Conservation (phyloP, 2,888 invertebrate genomes). For the Bibio marci region DNA sequence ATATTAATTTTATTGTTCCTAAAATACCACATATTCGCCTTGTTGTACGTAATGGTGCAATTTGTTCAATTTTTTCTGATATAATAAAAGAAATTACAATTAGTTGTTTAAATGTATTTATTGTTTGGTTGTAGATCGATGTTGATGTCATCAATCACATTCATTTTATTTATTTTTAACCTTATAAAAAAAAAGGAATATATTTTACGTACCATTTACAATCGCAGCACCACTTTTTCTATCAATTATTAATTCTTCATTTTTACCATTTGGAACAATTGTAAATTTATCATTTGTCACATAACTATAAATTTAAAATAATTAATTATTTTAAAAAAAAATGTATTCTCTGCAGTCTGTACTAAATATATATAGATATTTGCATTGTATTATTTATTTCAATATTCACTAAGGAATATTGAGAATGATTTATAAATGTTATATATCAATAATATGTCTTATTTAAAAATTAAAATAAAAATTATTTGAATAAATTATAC, state of each 20-base stretch:
- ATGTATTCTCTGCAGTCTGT: no score
- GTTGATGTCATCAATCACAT: background rate
- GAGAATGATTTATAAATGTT: no score
- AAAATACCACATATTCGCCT: constrained; percentile 73
- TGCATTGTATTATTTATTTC: no score
- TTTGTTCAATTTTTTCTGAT: constrained; percentile 32
- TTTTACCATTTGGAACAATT: constrained; percentile 60
- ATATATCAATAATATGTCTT: no score
- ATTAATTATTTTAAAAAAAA: no score
- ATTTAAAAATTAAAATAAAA: constrained; percentile 9
- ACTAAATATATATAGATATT: no score
- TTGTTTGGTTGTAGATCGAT: no score
- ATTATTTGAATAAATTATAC: constrained; percentile 16
- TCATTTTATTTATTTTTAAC: no score
- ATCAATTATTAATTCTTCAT: constrained; percentile 70
- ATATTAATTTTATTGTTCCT: constrained; percentile 67
- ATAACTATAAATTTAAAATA: constrained; percentile 35
- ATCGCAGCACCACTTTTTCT: constrained; percentile 55
- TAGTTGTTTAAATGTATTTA: no score
- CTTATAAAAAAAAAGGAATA: no score
- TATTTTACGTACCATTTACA: constrained; percentile 50
- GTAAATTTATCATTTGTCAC: constrained; percentile 81
- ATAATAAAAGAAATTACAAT: constrained; percentile 22
- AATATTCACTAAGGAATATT: no score
- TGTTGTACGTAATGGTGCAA: constrained; percentile 41